phyloP scores from a whole-genome alignment of 2,113 vertebrate genomes.

The Ceyx margarethae region DNA sequence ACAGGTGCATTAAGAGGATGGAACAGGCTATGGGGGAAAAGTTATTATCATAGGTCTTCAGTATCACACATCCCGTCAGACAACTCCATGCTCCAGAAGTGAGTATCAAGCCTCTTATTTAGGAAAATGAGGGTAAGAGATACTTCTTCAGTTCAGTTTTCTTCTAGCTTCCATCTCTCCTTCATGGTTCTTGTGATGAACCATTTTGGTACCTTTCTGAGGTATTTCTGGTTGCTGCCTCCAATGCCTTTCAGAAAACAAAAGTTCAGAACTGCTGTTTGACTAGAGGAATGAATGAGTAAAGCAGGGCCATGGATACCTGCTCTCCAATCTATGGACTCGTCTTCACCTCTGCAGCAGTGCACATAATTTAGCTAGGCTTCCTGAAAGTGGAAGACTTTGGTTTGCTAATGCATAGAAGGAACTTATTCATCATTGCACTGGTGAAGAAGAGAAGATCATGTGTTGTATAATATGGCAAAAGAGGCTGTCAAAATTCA shows the following conservation, averaged over 20 bases:
- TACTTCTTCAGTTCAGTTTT: not conserved
- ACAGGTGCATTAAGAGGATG: slow-evolving; percentile 5
- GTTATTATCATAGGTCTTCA: not conserved
- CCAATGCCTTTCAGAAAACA: not conserved
- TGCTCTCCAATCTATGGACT: not conserved
- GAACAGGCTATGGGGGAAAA: not conserved
- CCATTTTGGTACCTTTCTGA: not conserved
- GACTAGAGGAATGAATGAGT: not conserved
- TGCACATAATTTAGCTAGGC: not conserved
- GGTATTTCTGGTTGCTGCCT: not conserved
- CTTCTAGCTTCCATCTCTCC: not conserved
- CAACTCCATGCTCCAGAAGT: not conserved
- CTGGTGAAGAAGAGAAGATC: not conserved
- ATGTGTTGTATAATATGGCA: not conserved
- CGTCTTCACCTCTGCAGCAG: rapidly evolving
- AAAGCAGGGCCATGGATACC: not conserved
- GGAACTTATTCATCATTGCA: not conserved
- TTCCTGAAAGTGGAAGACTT: not conserved
- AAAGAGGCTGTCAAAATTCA: not conserved
- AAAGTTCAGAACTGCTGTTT: not conserved
- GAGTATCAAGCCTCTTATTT: not conserved
- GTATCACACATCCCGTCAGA: not conserved
- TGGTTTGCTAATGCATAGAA: not conserved
- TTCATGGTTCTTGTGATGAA: not conserved
- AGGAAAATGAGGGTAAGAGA: not conserved